These are phyloP conservation scores for Sylvicola cinctus DNA, from an alignment of 2,888 invertebrate genomes.

Conservation along the genomic window DNA sequence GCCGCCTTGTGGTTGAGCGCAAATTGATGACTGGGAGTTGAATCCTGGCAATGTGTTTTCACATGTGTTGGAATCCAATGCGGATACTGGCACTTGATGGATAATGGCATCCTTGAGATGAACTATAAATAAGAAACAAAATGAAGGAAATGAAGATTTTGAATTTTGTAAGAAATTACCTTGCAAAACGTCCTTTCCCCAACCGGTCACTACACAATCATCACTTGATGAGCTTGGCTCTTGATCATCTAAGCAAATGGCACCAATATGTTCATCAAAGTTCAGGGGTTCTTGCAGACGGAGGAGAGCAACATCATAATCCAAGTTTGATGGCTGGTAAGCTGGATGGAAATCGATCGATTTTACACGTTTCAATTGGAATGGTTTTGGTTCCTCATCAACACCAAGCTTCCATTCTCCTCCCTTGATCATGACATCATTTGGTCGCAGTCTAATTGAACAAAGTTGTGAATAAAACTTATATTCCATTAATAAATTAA, in stretches of 20 bases:
- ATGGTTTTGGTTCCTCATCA: conserved; percentile 58
- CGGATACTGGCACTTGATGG: conserved; percentile 47
- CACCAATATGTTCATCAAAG: conserved; percentile 48
- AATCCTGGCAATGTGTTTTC: conserved; percentile 27
- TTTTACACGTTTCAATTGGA: conserved; percentile 53
- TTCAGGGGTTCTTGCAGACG: conserved; percentile 39
- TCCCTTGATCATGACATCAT: conserved; percentile 51
- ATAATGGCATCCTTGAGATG: conserved; percentile 53
- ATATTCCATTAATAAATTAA: neutral
- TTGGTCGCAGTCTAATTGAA: conserved; percentile 37
- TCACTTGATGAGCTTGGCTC: conserved; percentile 29
- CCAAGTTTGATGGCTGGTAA: conserved; percentile 36
- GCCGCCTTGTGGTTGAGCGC: conserved; percentile 42
- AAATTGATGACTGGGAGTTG: conserved; percentile 42
- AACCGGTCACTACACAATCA: conserved; percentile 59
- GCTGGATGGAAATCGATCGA: conserved; percentile 48
- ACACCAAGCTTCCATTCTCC: conserved; percentile 72
- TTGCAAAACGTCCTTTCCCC: conserved; percentile 61
- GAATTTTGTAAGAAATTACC: conserved; percentile 28
- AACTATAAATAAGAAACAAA: conserved; percentile 27
- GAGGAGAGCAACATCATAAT: conserved; percentile 51
- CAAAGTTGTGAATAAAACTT: conserved; percentile 10
- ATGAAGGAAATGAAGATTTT: neutral
- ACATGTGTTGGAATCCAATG: conserved; percentile 32
- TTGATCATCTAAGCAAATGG: conserved; percentile 48